Conservation (phyloP, 2,113 vertebrate species). For the Stomatorhinus ivindoensis region DNA sequence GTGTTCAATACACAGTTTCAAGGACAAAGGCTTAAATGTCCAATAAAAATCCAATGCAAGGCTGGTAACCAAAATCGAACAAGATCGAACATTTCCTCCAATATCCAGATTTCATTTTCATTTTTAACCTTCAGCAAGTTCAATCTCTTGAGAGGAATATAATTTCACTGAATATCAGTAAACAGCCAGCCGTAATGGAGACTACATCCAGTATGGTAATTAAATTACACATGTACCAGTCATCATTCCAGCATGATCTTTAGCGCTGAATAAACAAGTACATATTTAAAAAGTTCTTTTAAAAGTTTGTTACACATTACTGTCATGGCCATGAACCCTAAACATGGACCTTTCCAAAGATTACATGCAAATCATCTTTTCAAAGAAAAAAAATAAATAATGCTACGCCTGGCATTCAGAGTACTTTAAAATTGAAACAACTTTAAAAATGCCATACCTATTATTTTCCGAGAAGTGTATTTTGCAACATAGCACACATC, state of each 20-base stretch:
- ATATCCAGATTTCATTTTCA: neutral
- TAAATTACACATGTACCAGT: neutral
- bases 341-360: neutral
- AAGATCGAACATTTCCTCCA: neutral
- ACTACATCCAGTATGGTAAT: neutral
- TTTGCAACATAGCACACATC: neutral
- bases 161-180: neutral
- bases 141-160: neutral
- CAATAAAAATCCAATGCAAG: neutral
- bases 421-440: neutral
- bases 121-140: neutral
- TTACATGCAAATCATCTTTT: neutral
- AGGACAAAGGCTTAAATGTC: slow-evolving; percentile 7
- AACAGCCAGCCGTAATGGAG: neutral
- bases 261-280: neutral
- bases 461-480: neutral
- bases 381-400: neutral
- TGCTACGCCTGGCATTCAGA: neutral
- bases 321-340: neutral
- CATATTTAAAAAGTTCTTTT: neutral
- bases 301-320: neutral
- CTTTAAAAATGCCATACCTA: neutral
- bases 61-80: neutral
- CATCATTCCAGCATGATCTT: neutral
- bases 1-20: neutral